Evolutionary conservation across 1,140 invertebrate species (phyloP).

Genomic region (Drosophila micromelanica): DNA sequence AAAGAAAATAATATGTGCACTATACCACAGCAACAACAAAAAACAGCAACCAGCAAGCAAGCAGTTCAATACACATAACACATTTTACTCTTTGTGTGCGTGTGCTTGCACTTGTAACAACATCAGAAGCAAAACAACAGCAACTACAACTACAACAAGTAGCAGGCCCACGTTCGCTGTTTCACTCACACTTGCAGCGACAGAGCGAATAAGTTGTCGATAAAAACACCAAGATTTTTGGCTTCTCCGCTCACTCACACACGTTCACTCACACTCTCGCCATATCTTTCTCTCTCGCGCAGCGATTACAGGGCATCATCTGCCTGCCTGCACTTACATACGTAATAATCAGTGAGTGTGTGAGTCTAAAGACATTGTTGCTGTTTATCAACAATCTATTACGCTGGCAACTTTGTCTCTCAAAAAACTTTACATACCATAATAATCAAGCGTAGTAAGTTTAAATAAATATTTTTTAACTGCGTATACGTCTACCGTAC

Average conservation of each 20-base stretch:
- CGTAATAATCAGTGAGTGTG: background rate
- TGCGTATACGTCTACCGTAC: too few species aligned
- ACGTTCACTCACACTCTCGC: slow-evolving; percentile 9
- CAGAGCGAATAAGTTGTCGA: slow-evolving; percentile 50
- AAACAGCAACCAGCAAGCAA: slow-evolving; percentile 51
- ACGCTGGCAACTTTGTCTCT: background rate
- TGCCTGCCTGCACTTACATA: slow-evolving; percentile 9
- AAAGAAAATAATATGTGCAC: slow-evolving; percentile 62
- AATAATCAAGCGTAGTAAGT: background rate
- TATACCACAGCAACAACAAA: slow-evolving; percentile 45
- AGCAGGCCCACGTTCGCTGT: slow-evolving; percentile 3
- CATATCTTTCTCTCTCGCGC: slow-evolving; percentile 7
- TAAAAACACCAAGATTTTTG: slow-evolving; percentile 46
- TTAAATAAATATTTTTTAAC: background rate
- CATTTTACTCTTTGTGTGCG: slow-evolving; percentile 34
- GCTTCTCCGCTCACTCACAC: slow-evolving; percentile 5
- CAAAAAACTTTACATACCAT: background rate
- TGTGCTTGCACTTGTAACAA: slow-evolving; percentile 60
- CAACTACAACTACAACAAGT: background rate
- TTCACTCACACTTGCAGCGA: slow-evolving; percentile 55
- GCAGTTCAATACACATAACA: slow-evolving; percentile 65
- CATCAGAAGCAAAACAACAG: slow-evolving; percentile 23
- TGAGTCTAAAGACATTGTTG: too few species aligned
- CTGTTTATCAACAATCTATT: slow-evolving; percentile 28
- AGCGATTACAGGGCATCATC: slow-evolving; percentile 8